Percentiles rank a stretch among this genome's conserved stretches.
phyloP scores from a whole-genome alignment of 2,797 vertebrate species.

The Sebastes iracundus region DNA sequence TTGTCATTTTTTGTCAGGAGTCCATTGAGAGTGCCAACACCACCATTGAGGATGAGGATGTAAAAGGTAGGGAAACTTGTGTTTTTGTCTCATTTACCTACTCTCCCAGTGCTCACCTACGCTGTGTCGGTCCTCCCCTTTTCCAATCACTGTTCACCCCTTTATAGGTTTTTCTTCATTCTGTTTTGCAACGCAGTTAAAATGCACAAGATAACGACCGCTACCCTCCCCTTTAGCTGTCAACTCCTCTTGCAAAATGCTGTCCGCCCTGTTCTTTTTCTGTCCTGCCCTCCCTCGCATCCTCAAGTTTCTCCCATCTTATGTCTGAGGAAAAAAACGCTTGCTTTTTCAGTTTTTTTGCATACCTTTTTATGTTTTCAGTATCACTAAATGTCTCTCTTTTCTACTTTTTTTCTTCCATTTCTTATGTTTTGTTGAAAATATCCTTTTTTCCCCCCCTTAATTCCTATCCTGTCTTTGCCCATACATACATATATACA shows the following conservation, averaged over 20 bases:
- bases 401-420: slow-evolving; percentile 18
- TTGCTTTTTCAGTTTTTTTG: background rate
- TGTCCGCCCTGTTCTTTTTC: slow-evolving; percentile 18
- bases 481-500: slow-evolving; percentile 1
- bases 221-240: background rate
- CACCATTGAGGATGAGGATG: slow-evolving; percentile 96
- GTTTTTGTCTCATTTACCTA: background rate
- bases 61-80: slow-evolving; percentile 87
- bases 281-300: slow-evolving; percentile 4
- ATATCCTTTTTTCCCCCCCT: background rate
- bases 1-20: slow-evolving; percentile 81
- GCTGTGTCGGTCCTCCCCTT: background rate
- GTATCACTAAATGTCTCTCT: slow-evolving; percentile 18
- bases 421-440: slow-evolving; percentile 37
- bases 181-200: slow-evolving; percentile 5
- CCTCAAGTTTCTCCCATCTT: background rate
- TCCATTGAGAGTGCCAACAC: slow-evolving; percentile 96
- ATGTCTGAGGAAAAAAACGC: background rate
- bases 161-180: slow-evolving; percentile 9
- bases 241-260: slow-evolving; percentile 8
- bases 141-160: background rate
- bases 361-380: slow-evolving; percentile 13
- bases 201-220: background rate
- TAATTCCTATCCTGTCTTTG: slow-evolving; percentile 21
- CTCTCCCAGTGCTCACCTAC: background rate